Base-by-base conservation (phyloP, 2,888 invertebrate species). In the Idaea biselata region DNA sequence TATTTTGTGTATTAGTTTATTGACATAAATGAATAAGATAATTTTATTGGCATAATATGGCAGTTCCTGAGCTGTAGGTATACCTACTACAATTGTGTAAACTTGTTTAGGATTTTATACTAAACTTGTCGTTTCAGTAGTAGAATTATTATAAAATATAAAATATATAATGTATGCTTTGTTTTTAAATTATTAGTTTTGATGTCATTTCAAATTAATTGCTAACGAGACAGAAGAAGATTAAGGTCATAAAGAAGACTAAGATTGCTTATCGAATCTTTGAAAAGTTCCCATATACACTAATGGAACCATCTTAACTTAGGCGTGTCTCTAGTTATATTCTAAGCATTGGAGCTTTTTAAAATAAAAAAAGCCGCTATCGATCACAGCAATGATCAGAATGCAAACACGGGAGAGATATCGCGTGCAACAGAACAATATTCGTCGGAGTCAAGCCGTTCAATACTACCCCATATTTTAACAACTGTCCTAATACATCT, bases 401-500 rank as follows among this genome's bases (percentile, higher is more conserved):
- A 60, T 56, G 63, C 66, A 59, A 68, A 68, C 69, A 65, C 63
- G 64, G 18, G 67, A 73, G 76, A 75, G 76, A 79, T 80, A 86
- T 91, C 85, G 91, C 92, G 92, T 92, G 92, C 89, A 76, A 79
- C 80, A 82, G 79, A 80, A 81, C 89, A 83, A 84, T 89, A 88
- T 86, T 58, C 81, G 82, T 68, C 78, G 83, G 81, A 86, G 84
- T 85, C 86, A 86, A 86, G 82, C 86, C 82, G 86, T 73, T 81
- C 80, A 76, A 83, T 82, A 84, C 87, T 88, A 91, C 92, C 92
- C 92, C 87, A 91, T 92, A 91, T 92, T 92, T 92, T 92, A 92
- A 92, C 92, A 92, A 92, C 92, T 92, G 92, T 92, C 91, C 92
- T 91, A 91, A 91, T 92, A 90, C 91, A 92, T 92, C 92, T 91